These are phyloP conservation scores for Acrossocheilus fasciatus DNA, from an alignment of 2,797 vertebrate species.

Conservation along the genomic window DNA sequence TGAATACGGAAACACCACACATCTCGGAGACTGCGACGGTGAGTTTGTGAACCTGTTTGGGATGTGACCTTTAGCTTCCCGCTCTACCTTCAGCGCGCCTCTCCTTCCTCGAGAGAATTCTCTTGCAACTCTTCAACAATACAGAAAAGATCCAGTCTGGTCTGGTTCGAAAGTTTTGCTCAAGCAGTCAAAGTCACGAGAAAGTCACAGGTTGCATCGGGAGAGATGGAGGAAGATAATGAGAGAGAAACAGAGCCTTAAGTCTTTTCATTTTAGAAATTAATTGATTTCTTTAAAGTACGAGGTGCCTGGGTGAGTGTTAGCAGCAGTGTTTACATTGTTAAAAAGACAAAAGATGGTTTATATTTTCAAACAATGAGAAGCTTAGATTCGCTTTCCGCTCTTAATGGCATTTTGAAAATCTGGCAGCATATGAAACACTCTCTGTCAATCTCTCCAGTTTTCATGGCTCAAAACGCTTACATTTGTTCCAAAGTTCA, in stretches of 20 bases:
- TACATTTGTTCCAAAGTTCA: conserved; percentile 28
- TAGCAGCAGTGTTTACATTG: background rate
- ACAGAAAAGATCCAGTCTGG: conserved; percentile 23
- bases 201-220: conserved; percentile 24
- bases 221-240: conserved; percentile 23
- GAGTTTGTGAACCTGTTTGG: conserved; percentile 67
- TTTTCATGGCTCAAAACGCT: conserved; percentile 32
- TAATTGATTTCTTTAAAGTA: conserved; percentile 16
- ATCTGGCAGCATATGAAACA: conserved; percentile 42
- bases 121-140: conserved; percentile 9
- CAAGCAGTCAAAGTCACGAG: conserved; percentile 10
- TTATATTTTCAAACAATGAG: conserved; percentile 4
- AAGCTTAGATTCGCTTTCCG: conserved; percentile 27
- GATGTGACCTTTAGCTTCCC: conserved; percentile 16
- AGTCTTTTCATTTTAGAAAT: conserved; percentile 27
- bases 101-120: background rate
- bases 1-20: conserved; percentile 85
- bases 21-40: conserved; percentile 95
- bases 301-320: background rate
- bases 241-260: conserved; percentile 6
- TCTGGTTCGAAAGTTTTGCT: conserved; percentile 1
- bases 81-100: background rate
- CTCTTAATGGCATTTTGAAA: conserved; percentile 44
- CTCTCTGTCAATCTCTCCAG: conserved; percentile 17
- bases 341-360: conserved; percentile 31